Conservation (phyloP, 1,140 invertebrate genomes). For the Zaprionus capensis region DNA sequence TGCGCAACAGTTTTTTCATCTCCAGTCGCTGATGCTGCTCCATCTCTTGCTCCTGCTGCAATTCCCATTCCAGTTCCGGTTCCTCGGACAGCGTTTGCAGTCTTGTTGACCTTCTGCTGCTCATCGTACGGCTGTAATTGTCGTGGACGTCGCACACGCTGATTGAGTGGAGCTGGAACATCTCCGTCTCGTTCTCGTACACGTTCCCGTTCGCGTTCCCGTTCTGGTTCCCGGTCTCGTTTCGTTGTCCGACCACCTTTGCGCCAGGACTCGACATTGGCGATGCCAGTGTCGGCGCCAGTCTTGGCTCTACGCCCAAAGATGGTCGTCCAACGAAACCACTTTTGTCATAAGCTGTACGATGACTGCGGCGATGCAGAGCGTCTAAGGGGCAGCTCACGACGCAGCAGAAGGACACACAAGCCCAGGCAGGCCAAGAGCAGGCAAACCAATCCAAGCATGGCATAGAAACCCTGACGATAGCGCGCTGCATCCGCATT, state of each 20-base stretch:
- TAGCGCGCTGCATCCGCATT: conserved; percentile 77
- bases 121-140: conserved; percentile 73
- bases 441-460: conserved; percentile 70
- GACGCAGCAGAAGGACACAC: conserved; percentile 75
- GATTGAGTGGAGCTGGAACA: conserved; percentile 36
- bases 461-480: conserved; percentile 79
- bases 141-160: conserved; percentile 56
- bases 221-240: conserved; percentile 39
- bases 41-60: conserved; percentile 41
- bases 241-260: conserved; percentile 79
- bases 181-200: conserved; percentile 26
- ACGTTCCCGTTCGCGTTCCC: conserved; percentile 23
- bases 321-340: conserved; percentile 79
- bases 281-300: conserved; percentile 60
- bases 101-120: conserved; percentile 49
- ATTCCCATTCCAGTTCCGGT: conserved; percentile 24
- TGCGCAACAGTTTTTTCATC: conserved; percentile 63
- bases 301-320: conserved; percentile 58
- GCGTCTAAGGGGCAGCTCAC: conserved; percentile 53
- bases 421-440: conserved; percentile 72
- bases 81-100: conserved; percentile 50
- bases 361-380: conserved; percentile 34
- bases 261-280: conserved; percentile 78
- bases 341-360: conserved; percentile 83
- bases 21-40: conserved; percentile 46